Percentiles rank a stretch among this genome's conserved stretches.
Evolutionary conservation across 2,888 invertebrate genomes (phyloP).

Genomic region (Phragmatobia fuliginosa): DNA sequence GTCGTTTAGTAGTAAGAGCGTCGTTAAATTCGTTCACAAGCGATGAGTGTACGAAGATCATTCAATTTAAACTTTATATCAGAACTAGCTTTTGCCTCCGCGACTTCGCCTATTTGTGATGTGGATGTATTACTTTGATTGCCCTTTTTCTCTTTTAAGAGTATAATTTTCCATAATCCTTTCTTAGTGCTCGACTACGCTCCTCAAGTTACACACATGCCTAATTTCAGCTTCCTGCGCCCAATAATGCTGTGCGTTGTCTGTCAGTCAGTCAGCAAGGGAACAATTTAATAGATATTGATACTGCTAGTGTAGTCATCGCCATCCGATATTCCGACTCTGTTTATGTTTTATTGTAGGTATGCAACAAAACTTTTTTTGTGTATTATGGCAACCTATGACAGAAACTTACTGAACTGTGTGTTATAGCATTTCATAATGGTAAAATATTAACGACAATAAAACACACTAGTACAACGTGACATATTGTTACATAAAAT

Average conservation of each 20-base stretch:
- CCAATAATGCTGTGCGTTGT: too few species aligned
- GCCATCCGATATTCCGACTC: not conserved
- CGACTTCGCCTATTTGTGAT: too few species aligned
- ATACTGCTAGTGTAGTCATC: not conserved
- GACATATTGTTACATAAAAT: not conserved
- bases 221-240: too few species aligned
- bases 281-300: too few species aligned
- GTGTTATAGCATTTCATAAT: not conserved
- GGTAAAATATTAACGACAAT: not conserved
- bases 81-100: too few species aligned
- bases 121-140: too few species aligned
- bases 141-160: too few species aligned
- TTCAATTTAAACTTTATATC: not conserved
- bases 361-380: not conserved
- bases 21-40: not conserved
- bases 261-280: too few species aligned
- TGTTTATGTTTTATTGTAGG: not conserved
- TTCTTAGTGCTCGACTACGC: too few species aligned
- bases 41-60: not conserved
- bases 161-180: too few species aligned
- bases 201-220: too few species aligned
- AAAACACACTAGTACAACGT: not conserved
- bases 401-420: slow-evolving; percentile 13
- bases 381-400: slow-evolving; percentile 3
- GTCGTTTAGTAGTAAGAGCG: not conserved